These are phyloP conservation scores for Hormaphis cornu DNA, from an alignment of 1,140 invertebrate genomes.

Conservation along the genomic window DNA sequence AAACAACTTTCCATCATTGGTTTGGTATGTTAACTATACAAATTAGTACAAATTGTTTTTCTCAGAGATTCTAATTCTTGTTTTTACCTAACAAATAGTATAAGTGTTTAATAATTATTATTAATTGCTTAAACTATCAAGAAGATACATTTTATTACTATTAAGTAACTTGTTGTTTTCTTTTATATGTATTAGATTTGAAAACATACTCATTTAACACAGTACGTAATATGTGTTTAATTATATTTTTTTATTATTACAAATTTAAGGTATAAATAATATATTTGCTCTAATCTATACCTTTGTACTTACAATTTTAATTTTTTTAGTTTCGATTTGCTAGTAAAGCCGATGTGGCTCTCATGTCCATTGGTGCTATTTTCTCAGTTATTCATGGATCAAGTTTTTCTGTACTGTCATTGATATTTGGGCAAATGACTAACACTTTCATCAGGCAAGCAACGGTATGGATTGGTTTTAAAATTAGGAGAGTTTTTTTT, in stretches of 20 bases:
- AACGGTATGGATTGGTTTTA: background rate
- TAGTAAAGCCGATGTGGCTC: conserved; percentile 47
- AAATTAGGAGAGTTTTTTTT: no score
- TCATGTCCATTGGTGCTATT: conserved; percentile 52
- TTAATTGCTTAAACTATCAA: no score
- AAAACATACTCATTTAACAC: no score
- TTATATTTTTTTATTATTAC: background rate
- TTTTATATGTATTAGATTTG: no score
- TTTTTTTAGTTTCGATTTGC: conserved; percentile 52
- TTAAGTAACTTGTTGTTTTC: no score
- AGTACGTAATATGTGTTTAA: no score
- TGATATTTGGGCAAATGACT: conserved; percentile 59
- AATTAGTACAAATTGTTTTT: no score
- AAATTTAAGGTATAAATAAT: background rate
- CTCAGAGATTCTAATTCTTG: no score
- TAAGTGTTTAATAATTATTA: no score
- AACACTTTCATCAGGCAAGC: conserved; percentile 35
- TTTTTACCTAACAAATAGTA: no score
- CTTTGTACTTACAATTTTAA: background rate
- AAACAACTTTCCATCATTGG: background rate
- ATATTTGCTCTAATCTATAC: background rate
- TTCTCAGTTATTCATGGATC: conserved; percentile 51
- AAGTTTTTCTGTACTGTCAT: conserved; percentile 55
- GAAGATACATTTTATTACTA: no score
- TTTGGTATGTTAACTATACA: background rate